Percentiles rank a stretch among this genome's conserved stretches.
These are phyloP conservation scores for Shinisaurus crocodilurus DNA, from an alignment of 2,113 vertebrate genomes.

Conservation along the genomic window DNA sequence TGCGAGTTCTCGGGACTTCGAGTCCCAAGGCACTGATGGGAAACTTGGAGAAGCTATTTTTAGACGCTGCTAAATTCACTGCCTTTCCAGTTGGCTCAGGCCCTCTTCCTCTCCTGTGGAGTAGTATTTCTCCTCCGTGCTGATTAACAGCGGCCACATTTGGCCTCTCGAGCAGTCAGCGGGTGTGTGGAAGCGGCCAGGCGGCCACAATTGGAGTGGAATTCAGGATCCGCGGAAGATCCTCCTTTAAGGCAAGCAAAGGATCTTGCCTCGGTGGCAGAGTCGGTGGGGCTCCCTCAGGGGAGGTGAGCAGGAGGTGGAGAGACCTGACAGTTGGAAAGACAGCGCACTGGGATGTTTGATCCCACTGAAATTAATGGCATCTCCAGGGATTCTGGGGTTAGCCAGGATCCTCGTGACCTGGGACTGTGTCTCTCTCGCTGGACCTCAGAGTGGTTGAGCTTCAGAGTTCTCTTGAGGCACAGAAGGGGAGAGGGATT, in stretches of 20 bases:
- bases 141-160: neutral
- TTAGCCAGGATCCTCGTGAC: no score
- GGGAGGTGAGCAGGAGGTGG: neutral
- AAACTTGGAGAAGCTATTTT: slow-evolving; percentile 8
- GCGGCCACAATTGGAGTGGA: neutral
- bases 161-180: neutral
- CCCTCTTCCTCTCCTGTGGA: slow-evolving; percentile 16
- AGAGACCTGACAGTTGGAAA: neutral
- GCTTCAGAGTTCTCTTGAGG: no score
- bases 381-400: no score
- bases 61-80: neutral
- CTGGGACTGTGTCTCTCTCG: no score
- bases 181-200: neutral
- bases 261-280: neutral
- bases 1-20: neutral
- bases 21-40: neutral
- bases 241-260: neutral
- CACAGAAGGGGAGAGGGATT: no score
- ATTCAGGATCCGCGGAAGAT: neutral
- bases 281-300: neutral
- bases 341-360: neutral
- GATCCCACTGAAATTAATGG: neutral
- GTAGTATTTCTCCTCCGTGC: neutral
- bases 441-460: no score
- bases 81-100: rapidly evolving